Base-by-base conservation (phyloP, 35 echinoderm and acorn worm genomes). In the Apostichopus japonicus region DNA sequence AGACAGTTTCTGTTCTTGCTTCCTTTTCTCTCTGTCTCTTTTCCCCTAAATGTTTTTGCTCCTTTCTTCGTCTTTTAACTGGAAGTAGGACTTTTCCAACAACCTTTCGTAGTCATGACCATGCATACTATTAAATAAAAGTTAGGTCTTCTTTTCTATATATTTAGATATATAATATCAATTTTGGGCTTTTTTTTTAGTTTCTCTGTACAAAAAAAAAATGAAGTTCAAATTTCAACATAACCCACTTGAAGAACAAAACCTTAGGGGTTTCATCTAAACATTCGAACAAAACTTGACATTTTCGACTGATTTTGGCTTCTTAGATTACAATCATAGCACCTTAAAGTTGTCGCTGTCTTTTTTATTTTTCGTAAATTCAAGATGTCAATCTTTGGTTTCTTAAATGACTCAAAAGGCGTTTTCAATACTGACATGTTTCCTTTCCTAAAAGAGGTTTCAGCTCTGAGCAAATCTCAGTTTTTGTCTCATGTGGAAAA, bases 191-290 rank as follows among this genome's bases (percentile, higher is more conserved):
- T 67, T 67, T 67, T 67, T 67, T 67, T 67, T 17, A 67, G 63
- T 19, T 9, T 67, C 19, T 10, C 63, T 67, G 19, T 67, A 17
- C 0, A 11, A 67, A 11, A 67, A 19, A 67, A 67, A 67, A 19
- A 67, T 67, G 14, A 54, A 83, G 79, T 83, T 83, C 51, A 83
- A 83, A 83, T 83, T 83, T 54, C 79, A 83, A 55, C 11, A 83
- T 54, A 83, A 83, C 79, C 79, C 53, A 83, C 51, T 54, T 54
- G 54, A 54, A 83, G 17, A 54, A 83, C 44, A 55, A 54, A 55
- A 44, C 79, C 79, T 55, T 54, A 54, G 79, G 79, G 79, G 33
- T 83, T 55, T 83, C 54, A n/a, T n/a, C 79, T 54, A 55, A 55
- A 83, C 33, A 17, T 83, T 83, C 6, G 6, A 54, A 11, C 63